phyloP scores from a whole-genome alignment of 92 coral and sea anemone species.

The Micromussa lordhowensis region DNA sequence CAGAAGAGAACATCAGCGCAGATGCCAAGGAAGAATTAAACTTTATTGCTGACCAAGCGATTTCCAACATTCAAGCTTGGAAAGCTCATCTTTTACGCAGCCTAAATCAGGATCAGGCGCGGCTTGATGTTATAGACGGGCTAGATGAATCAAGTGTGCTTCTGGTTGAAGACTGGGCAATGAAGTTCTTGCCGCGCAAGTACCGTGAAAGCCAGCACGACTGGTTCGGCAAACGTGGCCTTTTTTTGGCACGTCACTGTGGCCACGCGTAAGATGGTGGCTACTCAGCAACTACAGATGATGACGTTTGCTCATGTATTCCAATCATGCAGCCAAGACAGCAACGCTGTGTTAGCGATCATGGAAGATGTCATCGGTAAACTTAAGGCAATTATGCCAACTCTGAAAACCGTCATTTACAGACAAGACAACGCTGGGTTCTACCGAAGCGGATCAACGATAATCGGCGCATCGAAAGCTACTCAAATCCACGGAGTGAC shows the following conservation, averaged over 20 bases:
- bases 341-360: conserved; percentile 40
- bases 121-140: conserved; percentile 31
- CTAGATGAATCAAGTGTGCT: conserved; percentile 25
- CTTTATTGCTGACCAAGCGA: conserved; percentile 47
- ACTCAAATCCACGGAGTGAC: conserved; percentile 9
- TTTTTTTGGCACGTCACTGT: conserved; percentile 66
- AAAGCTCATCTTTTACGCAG: conserved; percentile 58
- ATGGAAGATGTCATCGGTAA: conserved; percentile 50
- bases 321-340: conserved; percentile 57
- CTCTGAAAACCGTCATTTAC: conserved; percentile 16
- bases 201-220: conserved; percentile 62
- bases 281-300: conserved; percentile 29
- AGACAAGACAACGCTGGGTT: conserved; percentile 56
- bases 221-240: conserved; percentile 63
- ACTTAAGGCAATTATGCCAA: conserved; percentile 47
- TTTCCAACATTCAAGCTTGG: conserved; percentile 54
- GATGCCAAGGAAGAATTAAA: conserved; percentile 43
- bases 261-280: conserved; percentile 31
- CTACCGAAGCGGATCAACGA: conserved; percentile 51
- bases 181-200: conserved; percentile 60
- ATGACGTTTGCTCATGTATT: conserved; percentile 43
- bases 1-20: not conserved
- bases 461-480: conserved; percentile 14
- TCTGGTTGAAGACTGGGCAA: conserved; percentile 56
- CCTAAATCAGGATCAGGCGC: conserved; percentile 60